Evolutionary conservation across 2,888 invertebrate species (phyloP).

Genomic region (Mantis religiosa): DNA sequence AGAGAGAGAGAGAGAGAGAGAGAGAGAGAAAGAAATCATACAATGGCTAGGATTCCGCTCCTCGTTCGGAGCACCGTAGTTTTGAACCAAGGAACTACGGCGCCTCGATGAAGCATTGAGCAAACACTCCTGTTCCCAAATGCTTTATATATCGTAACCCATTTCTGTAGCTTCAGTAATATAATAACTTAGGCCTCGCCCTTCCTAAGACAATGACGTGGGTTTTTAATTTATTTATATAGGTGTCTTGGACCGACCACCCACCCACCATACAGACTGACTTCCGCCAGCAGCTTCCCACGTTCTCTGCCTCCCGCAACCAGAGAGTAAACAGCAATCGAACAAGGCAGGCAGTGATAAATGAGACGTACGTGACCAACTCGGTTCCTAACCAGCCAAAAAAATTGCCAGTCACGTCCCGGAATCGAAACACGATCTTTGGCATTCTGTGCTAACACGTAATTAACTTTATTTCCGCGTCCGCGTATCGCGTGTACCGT

Average conservation of each 20-base stretch:
- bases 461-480: background rate
- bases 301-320: too few relatives aligned
- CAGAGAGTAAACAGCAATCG: too few relatives aligned
- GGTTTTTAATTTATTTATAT: background rate
- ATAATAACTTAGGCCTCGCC: background rate
- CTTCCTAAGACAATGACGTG: background rate
- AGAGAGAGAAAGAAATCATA: too few relatives aligned
- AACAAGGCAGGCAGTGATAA: background rate
- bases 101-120: background rate
- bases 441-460: background rate
- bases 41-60: too few relatives aligned
- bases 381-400: background rate
- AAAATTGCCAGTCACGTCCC: background rate
- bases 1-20: too few relatives aligned
- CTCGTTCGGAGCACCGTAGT: too few relatives aligned
- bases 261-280: background rate
- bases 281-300: background rate
- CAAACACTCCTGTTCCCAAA: background rate
- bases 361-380: background rate
- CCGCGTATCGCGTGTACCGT: too few relatives aligned
- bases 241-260: background rate
- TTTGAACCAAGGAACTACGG: too few relatives aligned
- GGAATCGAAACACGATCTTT: background rate
- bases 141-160: background rate
- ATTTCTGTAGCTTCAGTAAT: background rate